Conservation (phyloP, 2,888 invertebrate genomes). For the Coenonympha glycerion region DNA sequence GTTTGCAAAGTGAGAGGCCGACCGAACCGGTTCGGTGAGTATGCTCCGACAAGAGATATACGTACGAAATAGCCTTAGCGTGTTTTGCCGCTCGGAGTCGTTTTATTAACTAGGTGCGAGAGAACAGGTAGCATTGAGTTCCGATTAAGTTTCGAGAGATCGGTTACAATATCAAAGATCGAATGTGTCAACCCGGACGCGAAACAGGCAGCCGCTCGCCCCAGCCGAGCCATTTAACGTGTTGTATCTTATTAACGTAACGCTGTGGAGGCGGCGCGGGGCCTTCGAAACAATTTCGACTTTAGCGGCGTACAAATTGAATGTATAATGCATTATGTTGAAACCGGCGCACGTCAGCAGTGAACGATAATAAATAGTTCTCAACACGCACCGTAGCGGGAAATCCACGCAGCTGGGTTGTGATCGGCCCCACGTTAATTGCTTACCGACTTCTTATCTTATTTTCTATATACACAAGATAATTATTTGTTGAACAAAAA, state of each 20-base stretch:
- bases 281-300: conserved; percentile 51
- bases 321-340: conserved; percentile 41
- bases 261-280: conserved; percentile 57
- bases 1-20: conserved; percentile 76
- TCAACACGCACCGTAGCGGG: conserved; percentile 69
- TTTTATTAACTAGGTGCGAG: conserved; percentile 17
- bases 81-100: conserved; percentile 37
- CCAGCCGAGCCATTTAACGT: conserved; percentile 65
- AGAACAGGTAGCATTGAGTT: conserved; percentile 36
- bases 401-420: conserved; percentile 71
- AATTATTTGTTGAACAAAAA: conserved; percentile 21
- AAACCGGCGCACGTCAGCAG: conserved; percentile 58
- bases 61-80: conserved; percentile 42
- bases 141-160: conserved; percentile 37
- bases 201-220: conserved; percentile 52
- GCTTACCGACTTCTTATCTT: conserved; percentile 55
- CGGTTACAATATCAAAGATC: conserved; percentile 43
- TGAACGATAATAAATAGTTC: conserved; percentile 72
- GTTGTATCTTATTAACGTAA: conserved; percentile 74
- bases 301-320: conserved; percentile 42
- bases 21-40: conserved; percentile 69
- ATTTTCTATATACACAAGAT: conserved; percentile 30
- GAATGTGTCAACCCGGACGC: conserved; percentile 68
- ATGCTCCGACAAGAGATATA: conserved; percentile 64
- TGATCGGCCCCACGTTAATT: conserved; percentile 68